phyloP scores from a whole-genome alignment of 2,797 vertebrate species.

The Eurystomus glaucurus region DNA sequence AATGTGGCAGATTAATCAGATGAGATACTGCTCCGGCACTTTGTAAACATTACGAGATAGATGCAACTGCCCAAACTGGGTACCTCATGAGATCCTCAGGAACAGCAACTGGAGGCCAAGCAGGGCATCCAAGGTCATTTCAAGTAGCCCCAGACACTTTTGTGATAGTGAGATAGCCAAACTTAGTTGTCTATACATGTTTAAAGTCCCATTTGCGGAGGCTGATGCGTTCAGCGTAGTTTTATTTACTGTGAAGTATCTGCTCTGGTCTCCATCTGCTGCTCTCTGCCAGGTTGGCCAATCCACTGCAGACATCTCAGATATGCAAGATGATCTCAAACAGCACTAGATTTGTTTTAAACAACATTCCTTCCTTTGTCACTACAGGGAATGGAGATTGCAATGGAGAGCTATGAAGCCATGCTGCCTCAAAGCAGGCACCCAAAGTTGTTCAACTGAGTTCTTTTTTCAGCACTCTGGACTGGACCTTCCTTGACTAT shows the following conservation, averaged over 20 bases:
- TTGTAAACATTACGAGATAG: neutral
- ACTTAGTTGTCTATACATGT: neutral
- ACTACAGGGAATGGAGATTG: neutral
- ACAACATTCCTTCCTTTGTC: neutral
- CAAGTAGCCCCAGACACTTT: neutral
- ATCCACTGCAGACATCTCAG: neutral
- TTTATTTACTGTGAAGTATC: neutral
- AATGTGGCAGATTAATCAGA: neutral
- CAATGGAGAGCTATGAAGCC: neutral
- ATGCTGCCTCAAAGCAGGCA: neutral
- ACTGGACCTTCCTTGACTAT: neutral
- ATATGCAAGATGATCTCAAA: neutral
- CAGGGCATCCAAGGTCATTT: neutral
- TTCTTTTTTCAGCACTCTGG: neutral
- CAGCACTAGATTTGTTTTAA: neutral
- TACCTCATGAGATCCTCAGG: neutral
- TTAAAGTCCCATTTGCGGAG: neutral
- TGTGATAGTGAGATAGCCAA: neutral
- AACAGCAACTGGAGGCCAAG: neutral
- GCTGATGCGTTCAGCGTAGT: neutral
- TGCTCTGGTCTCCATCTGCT: neutral
- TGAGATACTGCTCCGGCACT: neutral
- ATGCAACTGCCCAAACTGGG: neutral
- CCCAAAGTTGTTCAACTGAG: rapidly evolving
- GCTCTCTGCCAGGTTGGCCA: neutral